Evolutionary conservation across 2,113 vertebrate genomes (phyloP), one percentile per base, ranked within the genome.

Genomic region (Pomatostomus ruficeps): DNA sequence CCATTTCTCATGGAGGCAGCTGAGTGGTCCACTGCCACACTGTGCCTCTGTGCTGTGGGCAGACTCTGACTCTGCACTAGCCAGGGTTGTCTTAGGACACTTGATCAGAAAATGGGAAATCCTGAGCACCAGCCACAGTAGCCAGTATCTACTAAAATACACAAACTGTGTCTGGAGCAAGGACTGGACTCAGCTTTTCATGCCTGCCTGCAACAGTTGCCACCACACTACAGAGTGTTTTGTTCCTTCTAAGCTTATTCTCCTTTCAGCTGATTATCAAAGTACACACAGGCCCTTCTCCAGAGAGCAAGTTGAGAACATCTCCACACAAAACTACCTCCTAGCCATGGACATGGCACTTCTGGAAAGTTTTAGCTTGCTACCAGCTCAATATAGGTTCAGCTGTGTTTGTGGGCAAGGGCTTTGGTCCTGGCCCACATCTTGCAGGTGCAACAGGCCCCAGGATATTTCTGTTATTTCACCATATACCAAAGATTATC

Each of bases 271-370:
- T 75, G 33, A 29, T 46, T 54, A 24, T 15, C 54, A 16, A 89
- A 43, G 40, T 19, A 33, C 8, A 35, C 17, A n/a, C 4, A 11
- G 17, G 6, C 46, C 22, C 20, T 36, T 42, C 54, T 85, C 25
- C 67, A 67, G 43, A 23, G 28, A 80, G 35, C 1, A 1, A 66
- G 29, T 1, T 33, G 18, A 65, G 54, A 85, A 51, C 12, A 42
- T 33, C 4, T 20, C 18, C 35, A 23, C 9, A 25, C 52, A 46
- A 43, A 86, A 46, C 20, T 43, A 35, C 14, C 29, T 83, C 48
- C 26, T 6, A 31, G 6, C 12, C 8, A 1, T 49, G 51, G 20
- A 54, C 16, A 49, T 0, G 2, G 11, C 29, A 16, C 33, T 79
- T 91, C 18, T 38, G 40, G 40, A 48, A 89, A 43, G 16, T 43